Conservation (phyloP, 1,140 invertebrate genomes). For the Gonioctena quinquepunctata region DNA sequence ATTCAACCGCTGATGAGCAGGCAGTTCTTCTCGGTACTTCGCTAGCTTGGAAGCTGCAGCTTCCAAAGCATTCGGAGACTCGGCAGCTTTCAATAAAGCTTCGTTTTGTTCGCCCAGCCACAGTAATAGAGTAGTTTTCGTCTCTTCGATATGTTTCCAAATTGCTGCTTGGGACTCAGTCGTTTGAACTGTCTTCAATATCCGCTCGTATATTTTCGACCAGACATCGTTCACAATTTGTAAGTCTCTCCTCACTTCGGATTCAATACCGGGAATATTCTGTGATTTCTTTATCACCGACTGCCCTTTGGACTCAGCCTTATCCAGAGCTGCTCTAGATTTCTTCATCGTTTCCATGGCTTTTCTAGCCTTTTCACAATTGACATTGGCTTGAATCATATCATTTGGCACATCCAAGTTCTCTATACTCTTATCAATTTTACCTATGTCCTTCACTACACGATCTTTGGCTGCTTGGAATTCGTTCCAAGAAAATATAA, state of each 20-base stretch:
- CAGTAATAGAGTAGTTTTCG: conserved; percentile 77
- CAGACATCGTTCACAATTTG: conserved; percentile 69
- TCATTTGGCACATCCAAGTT: conserved; percentile 68
- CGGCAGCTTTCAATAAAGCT: conserved; percentile 72
- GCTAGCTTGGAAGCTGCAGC: conserved; percentile 74
- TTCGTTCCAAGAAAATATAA: conserved; percentile 74
- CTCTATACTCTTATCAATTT: conserved; percentile 65
- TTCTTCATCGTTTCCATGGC: conserved; percentile 74
- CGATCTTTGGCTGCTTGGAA: conserved; percentile 73
- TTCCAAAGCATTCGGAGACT: conserved; percentile 78
- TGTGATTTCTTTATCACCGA: conserved; percentile 73
- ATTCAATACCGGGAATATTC: conserved; percentile 75
- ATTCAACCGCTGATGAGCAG: conserved; percentile 74
- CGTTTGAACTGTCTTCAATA: conserved; percentile 72
- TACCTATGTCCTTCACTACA: conserved; percentile 69
- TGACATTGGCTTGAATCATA: conserved; percentile 65
- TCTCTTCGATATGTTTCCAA: conserved; percentile 89
- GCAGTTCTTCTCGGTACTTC: conserved; percentile 86
- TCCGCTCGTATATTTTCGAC: conserved; percentile 72
- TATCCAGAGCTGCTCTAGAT: conserved; percentile 73
- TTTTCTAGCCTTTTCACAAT: conserved; percentile 75
- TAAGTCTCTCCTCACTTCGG: conserved; percentile 68
- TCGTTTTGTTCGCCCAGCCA: conserved; percentile 85
- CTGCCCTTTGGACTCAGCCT: conserved; percentile 73
- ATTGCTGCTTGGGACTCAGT: conserved; percentile 86